phyloP scores from a whole-genome alignment of 2,888 invertebrate species.

The Drosophila mimica region DNA sequence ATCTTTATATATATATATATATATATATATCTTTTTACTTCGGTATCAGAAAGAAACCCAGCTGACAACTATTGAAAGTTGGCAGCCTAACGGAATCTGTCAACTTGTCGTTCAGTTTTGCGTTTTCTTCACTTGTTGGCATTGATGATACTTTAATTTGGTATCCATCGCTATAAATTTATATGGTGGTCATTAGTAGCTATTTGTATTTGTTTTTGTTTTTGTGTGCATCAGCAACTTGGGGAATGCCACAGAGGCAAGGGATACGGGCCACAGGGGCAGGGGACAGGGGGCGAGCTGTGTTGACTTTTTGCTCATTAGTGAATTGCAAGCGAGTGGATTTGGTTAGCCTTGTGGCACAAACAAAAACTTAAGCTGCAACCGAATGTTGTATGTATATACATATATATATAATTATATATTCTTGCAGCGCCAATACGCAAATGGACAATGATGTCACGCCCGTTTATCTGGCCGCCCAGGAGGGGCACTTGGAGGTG shows the following conservation, averaged over 20 bases:
- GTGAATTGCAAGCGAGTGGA: conserved; percentile 4
- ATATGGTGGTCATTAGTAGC: conserved; percentile 39
- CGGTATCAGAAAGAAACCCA: no score
- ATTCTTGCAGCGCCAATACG: conserved; percentile 91
- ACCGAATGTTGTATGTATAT: conserved; percentile 7
- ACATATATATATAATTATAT: neutral
- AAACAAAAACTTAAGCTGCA: conserved; percentile 9
- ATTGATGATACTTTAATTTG: conserved; percentile 59
- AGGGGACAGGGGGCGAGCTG: neutral
- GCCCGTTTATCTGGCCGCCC: conserved; percentile 94
- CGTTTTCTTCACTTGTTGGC: conserved; percentile 13
- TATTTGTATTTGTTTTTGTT: neutral
- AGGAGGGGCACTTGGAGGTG: conserved; percentile 94
- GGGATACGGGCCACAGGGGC: neutral
- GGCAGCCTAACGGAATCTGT: conserved; percentile 20
- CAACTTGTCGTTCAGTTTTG: conserved; percentile 12
- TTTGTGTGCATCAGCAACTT: conserved; percentile 10
- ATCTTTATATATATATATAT: no score
- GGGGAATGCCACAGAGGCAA: conserved; percentile 6
- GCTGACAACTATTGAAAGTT: conserved; percentile 13
- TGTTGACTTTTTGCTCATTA: conserved; percentile 57
- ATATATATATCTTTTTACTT: neutral
- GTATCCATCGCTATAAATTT: conserved; percentile 19
- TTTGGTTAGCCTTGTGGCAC: conserved; percentile 13
- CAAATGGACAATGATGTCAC: conserved; percentile 97